Conservation (phyloP, 2,113 vertebrate genomes). For the Symphodus melops region DNA sequence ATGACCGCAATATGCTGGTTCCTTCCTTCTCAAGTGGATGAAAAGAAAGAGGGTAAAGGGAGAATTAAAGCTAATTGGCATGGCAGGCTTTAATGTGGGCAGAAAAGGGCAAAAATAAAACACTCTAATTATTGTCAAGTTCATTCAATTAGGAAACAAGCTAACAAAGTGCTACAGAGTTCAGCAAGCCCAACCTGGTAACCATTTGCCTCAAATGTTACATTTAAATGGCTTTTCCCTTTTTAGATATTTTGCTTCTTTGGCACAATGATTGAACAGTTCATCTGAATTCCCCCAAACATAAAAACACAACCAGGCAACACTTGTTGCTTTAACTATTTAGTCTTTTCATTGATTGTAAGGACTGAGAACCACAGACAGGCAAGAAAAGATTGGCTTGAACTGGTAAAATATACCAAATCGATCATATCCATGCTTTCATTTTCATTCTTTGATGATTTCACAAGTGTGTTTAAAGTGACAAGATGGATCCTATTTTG, state of each 20-base stretch:
- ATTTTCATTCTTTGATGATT: too few relatives aligned
- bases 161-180: constrained; percentile 68
- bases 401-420: too few relatives aligned
- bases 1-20: constrained; percentile 95
- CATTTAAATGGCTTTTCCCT: constrained; percentile 57
- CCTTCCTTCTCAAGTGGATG: constrained; percentile 85
- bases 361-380: too few relatives aligned
- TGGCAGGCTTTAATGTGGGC: constrained; percentile 91
- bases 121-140: constrained; percentile 79
- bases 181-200: constrained; percentile 48
- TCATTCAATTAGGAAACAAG: constrained; percentile 77
- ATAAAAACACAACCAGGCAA: too few relatives aligned
- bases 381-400: too few relatives aligned
- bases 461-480: too few relatives aligned
- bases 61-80: constrained; percentile 94
- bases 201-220: constrained; percentile 52
- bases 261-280: too few relatives aligned
- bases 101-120: constrained; percentile 79
- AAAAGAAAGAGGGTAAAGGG: constrained; percentile 80
- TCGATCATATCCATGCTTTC: too few relatives aligned
- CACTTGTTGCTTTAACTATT: too few relatives aligned
- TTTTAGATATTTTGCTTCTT: neutral
- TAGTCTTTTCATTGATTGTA: too few relatives aligned
- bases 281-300: too few relatives aligned
- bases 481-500: too few relatives aligned